Base-by-base conservation (phyloP, 1,140 invertebrate genomes). In the Apis florea region DNA sequence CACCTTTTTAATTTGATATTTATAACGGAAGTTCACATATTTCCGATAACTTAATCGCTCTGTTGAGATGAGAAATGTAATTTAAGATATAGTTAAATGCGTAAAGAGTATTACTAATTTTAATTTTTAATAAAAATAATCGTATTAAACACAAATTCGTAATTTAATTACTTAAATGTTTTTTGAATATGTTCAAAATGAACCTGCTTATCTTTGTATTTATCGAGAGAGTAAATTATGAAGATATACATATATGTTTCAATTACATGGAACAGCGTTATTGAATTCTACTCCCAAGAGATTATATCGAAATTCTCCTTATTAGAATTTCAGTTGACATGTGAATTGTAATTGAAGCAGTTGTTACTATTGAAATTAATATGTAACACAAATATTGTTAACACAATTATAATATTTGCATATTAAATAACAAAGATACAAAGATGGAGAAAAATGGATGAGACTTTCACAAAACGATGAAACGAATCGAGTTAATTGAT, bases 321-420 rank as follows among this genome's bases (percentile, higher is more conserved):
- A 64, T 64, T 51, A 75, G 54, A 72, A 72, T 72, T 54, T 71
- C 69, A 71, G 19, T 75, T 21, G 26, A 54, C 74, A 15, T 26
- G 74, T 54, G 51, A 24, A 40, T 21, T 17, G 1, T 49, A 15
- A 66, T 40, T 11, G 13, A 53, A 75, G 49, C 26, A 13, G n/a
- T 59, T 13, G 6, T 13, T 59, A 5, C 58, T 24, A 59, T 59
- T 59, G n/a, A 13, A 13, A 59, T 24, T 17, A 26, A 64, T 64
- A 64, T 63, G 53, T 21, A 75, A 53, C 40, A 26, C 12, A 75
- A 64, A 64, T 21, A 40, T 51, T 19, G 10, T 26, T 6, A 49
- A 74, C 13, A 75, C n/a, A 21, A 64, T n/a, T 40, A 10, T 47
- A 47, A 40, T 19, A 19, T 5, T 54, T 31, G 17, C 17, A 12